Conservation (phyloP, 2,888 invertebrate species). For the Rosalia funebris region DNA sequence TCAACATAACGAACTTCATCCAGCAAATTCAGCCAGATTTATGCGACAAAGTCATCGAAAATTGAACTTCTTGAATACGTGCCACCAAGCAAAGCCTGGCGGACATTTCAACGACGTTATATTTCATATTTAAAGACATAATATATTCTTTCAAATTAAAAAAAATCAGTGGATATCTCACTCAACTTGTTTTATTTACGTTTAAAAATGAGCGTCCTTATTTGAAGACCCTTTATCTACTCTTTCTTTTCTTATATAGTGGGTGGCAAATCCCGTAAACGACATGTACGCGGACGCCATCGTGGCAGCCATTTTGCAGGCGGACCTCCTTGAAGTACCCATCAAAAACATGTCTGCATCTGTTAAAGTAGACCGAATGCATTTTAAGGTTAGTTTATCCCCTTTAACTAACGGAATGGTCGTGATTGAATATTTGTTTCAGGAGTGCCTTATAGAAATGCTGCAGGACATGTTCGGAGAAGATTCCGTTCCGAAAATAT, state of each 20-base stretch:
- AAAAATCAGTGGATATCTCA: no score
- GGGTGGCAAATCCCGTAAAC: slow-evolving; percentile 93
- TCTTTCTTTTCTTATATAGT: slow-evolving; percentile 65
- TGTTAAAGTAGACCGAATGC: slow-evolving; percentile 86
- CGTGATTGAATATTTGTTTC: slow-evolving; percentile 39
- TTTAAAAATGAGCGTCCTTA: no score
- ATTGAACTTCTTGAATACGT: no score
- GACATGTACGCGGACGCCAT: slow-evolving; percentile 99
- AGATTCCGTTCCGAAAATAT: slow-evolving; percentile 91
- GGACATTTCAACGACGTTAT: no score
- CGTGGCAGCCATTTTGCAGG: slow-evolving; percentile 86
- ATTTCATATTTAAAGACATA: no score
- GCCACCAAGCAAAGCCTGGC: no score
- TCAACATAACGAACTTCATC: no score
- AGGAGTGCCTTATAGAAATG: slow-evolving; percentile 90
- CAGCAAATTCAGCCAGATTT: no score
- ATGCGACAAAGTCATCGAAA: no score
- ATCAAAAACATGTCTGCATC: slow-evolving; percentile 71
- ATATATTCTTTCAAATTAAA: no score
- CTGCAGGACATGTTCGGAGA: slow-evolving; percentile 95
- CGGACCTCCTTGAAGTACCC: slow-evolving; percentile 74
- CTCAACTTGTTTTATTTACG: no score
- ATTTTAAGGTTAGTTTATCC: slow-evolving; percentile 73
- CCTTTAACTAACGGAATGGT: slow-evolving; percentile 6
- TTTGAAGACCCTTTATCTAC: not conserved